These are phyloP conservation scores for Calyptomena viridis DNA, from an alignment of 2,113 vertebrate genomes.

Conservation along the genomic window DNA sequence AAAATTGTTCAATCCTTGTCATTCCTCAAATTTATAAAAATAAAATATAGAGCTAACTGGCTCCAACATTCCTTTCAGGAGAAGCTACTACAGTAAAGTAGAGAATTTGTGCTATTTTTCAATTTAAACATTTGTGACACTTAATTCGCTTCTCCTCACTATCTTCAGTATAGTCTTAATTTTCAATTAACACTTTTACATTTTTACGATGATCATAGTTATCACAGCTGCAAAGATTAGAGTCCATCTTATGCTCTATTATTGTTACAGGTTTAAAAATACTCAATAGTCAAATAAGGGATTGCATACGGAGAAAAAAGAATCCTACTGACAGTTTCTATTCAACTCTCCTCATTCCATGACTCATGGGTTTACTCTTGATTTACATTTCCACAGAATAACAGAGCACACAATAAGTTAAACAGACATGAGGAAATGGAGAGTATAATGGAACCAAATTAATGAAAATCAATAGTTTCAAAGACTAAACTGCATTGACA, in stretches of 20 bases:
- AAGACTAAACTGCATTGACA: constrained; percentile 65
- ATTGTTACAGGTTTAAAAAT: background rate
- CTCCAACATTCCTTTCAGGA: background rate
- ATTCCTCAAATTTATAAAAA: background rate
- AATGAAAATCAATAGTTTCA: constrained; percentile 62
- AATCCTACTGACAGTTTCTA: background rate
- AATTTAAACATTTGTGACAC: background rate
- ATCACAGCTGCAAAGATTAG: background rate
- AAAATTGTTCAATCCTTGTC: background rate
- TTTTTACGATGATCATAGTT: background rate
- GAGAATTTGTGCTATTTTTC: background rate
- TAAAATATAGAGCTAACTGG: background rate
- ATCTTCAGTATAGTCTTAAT: background rate
- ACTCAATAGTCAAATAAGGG: background rate
- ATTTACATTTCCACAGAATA: background rate
- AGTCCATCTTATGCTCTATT: background rate
- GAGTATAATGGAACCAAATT: constrained; percentile 63
- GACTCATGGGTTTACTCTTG: background rate
- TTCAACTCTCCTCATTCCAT: background rate
- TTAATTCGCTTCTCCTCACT: background rate
- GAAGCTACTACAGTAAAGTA: background rate
- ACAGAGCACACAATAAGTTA: constrained; percentile 38
- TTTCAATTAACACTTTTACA: background rate
- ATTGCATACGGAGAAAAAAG: background rate
- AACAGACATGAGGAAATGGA: constrained; percentile 49